These are phyloP conservation scores for Ctenodactylus gundi DNA, from an alignment of 2,113 vertebrate species.

Conservation along the genomic window DNA sequence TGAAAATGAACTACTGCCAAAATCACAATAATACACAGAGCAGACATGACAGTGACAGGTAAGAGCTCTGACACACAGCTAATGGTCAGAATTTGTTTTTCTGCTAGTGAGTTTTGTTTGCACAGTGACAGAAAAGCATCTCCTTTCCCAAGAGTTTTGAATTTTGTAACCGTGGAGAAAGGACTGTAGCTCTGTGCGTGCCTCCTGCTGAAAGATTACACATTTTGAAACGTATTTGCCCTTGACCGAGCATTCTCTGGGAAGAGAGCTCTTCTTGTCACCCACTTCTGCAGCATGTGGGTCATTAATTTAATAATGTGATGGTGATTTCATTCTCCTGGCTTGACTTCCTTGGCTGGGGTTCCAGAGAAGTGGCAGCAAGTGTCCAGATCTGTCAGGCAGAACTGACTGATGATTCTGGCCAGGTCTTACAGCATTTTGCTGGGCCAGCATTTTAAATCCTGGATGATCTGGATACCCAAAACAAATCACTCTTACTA, in stretches of 20 bases:
- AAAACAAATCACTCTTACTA: not conserved
- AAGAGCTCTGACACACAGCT: not conserved
- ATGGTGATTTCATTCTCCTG: conserved; percentile 59
- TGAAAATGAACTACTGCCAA: conserved; percentile 11
- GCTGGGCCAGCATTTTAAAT: not conserved
- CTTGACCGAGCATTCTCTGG: conserved; percentile 58
- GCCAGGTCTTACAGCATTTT: not conserved
- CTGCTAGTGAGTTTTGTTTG: not conserved
- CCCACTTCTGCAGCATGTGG: conserved; percentile 29
- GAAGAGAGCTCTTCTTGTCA: not conserved
- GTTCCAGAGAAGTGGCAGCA: not conserved
- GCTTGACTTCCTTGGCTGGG: conserved; percentile 33
- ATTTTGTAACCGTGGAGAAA: not conserved
- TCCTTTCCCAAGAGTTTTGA: not conserved
- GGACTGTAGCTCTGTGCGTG: not conserved
- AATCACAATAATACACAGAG: not conserved
- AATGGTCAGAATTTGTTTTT: not conserved
- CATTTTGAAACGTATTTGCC: conserved; percentile 52
- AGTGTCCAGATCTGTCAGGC: not conserved
- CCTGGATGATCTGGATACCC: not conserved
- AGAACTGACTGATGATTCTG: not conserved
- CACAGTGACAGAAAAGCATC: not conserved
- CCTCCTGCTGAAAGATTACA: conserved; percentile 37
- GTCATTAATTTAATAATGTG: conserved; percentile 48
- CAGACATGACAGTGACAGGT: not conserved